These are phyloP conservation scores for Pteropus rufus DNA, from an alignment of 2,797 vertebrate genomes.

Conservation along the genomic window DNA sequence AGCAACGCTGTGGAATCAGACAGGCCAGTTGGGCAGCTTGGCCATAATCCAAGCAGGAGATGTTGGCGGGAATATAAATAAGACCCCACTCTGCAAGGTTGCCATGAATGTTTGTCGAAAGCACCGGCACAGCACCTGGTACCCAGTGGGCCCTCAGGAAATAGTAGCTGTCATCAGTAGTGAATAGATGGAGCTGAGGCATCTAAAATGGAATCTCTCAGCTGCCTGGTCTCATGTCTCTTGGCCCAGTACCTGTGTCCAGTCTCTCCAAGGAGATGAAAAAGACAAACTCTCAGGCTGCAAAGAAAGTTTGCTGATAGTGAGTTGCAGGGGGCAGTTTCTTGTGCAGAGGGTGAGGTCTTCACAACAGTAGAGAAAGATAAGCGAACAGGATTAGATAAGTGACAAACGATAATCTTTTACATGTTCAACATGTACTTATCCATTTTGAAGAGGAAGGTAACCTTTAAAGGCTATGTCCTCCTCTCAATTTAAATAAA, in stretches of 20 bases:
- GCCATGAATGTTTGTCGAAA: background rate
- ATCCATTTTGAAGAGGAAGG: background rate
- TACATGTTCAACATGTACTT: background rate
- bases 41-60: background rate
- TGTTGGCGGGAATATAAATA: fast-evolving
- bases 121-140: background rate
- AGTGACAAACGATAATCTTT: background rate
- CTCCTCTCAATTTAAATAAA: constrained; percentile 13
- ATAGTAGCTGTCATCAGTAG: fast-evolving
- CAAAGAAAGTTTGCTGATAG: background rate
- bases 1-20: background rate
- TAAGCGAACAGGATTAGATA: background rate
- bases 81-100: background rate
- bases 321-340: background rate
- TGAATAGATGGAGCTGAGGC: fast-evolving
- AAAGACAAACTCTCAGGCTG: background rate
- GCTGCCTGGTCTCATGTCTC: fast-evolving
- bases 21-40: background rate
- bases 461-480: constrained; percentile 1
- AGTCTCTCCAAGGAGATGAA: background rate
- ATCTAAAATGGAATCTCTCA: background rate
- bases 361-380: background rate
- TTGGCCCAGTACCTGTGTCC: background rate
- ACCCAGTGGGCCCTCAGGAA: background rate
- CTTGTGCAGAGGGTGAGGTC: background rate